Evolutionary conservation across 1,140 invertebrate species (phyloP), one percentile per base, ranked within the genome.

Genomic region (Telenomus remus): DNA sequence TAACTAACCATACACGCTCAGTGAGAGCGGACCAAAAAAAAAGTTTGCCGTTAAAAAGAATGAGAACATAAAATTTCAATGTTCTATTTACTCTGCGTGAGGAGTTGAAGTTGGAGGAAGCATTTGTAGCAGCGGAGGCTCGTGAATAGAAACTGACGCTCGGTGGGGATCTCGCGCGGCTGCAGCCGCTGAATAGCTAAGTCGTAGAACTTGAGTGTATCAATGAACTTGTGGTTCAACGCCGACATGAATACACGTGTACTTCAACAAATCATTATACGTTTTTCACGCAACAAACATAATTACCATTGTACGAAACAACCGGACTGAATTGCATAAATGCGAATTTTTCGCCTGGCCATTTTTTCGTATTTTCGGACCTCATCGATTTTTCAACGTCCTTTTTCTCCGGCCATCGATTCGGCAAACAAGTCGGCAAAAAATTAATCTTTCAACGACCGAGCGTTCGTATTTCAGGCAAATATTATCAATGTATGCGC

Each of bases 31-130:
- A n/a, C n/a, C n/a, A n/a, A n/a, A n/a, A 27, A 27, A 53, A 64
- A 72, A 59, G 54, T 71, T 72, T 43, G 7, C 27, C 34, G 50
- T 39, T 46, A 54, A 48, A 72, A 72, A 59, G 60, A 42, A 10
- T 9, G 19, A 43, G 35, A 64, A 72, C 54, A 53, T 59, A 64
- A 72, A 64, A 57, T 71, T 71, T 71, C 59, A 63, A 72, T 72
- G 46, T 71, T 57, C 53, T 71, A 71, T 71, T 57, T 64, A 64
- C 51, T 61, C 16, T 61, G 16, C 68, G 61, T 51, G 57, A 71
- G 43, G 47, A 57, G 13, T 27, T 51, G 51, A 47, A 64, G 37
- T 64, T 71, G 13, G 33, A 53, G 59, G 54, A 64, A 64, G 68
- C 59, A 57, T 57, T 71, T 71, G 53, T 71, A 27, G 19, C 6